phyloP scores from a whole-genome alignment of 1,140 invertebrate species.

The Grapholita molesta region DNA sequence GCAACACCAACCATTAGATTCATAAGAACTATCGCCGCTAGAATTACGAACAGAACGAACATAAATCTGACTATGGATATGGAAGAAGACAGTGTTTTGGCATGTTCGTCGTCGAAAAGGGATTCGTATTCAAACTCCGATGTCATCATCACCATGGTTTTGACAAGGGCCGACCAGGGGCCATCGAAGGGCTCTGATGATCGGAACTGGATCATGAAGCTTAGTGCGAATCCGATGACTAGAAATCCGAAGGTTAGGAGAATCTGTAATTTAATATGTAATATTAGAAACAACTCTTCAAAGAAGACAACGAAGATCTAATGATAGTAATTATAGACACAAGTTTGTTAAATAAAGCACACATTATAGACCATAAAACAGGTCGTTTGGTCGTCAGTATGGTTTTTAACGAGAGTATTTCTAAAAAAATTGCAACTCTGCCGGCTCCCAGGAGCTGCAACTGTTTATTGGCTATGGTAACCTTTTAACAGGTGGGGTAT shows the following conservation, averaged over 20 bases:
- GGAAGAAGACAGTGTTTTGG: conserved; percentile 47
- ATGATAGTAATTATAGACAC: no score
- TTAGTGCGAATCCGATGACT: conserved; percentile 77
- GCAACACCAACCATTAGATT: conserved; percentile 82
- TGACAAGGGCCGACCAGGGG: conserved; percentile 72
- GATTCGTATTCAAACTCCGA: conserved; percentile 78
- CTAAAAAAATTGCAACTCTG: no score
- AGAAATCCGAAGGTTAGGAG: conserved; percentile 70
- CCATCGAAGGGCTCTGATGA: conserved; percentile 64
- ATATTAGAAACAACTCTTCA: not conserved
- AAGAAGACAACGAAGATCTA: no score
- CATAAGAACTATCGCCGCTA: conserved; percentile 83
- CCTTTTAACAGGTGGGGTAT: no score
- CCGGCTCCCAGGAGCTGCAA: no score
- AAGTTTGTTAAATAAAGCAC: no score
- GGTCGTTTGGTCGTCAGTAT: no score
- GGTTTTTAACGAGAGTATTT: no score
- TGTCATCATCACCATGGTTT: conserved; percentile 80
- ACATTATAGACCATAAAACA: no score
- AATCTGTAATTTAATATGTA: conserved; percentile 60
- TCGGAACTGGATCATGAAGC: conserved; percentile 78
- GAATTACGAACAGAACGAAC: conserved; percentile 80
- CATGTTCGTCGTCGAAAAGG: conserved; percentile 59
- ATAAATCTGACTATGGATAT: conserved; percentile 73
- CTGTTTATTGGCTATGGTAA: no score